Conservation (phyloP, 2,888 invertebrate genomes). For the Tortricodes alternella region DNA sequence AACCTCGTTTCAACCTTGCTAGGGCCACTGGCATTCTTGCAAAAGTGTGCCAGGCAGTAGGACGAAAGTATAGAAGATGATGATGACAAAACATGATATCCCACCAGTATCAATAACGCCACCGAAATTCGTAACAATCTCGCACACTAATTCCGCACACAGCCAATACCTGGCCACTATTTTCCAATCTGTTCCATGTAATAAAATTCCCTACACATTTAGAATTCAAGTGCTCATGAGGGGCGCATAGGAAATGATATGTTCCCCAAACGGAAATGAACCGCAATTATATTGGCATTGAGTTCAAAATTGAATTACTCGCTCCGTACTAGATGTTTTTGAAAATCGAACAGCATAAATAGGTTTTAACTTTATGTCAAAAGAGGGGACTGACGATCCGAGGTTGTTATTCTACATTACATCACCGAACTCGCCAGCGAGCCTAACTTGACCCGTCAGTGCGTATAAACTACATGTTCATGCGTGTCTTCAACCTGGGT, state of each 20-base stretch:
- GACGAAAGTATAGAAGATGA: no score
- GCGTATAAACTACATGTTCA: no score
- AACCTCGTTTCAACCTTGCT: no score
- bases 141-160: slow-evolving; percentile 3
- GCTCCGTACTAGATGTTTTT: background rate
- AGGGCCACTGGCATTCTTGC: no score
- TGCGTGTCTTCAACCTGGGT: no score
- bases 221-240: slow-evolving; percentile 55
- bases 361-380: slow-evolving; percentile 26
- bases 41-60: no score
- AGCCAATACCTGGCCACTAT: slow-evolving; percentile 39
- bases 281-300: background rate
- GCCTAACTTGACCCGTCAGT: no score
- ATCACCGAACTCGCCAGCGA: no score
- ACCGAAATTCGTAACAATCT: background rate
- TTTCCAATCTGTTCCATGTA: slow-evolving; percentile 60
- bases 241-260: slow-evolving; percentile 45
- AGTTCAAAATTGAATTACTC: background rate
- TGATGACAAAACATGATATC: background rate
- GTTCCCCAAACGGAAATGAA: slow-evolving; percentile 22
- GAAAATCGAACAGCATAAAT: slow-evolving; percentile 20
- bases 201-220: slow-evolving; percentile 55
- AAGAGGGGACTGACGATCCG: no score
- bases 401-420: no score
- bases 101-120: background rate